A percentile compares a stretch with the other conserved stretches of the same genome.
phyloP scores from a whole-genome alignment of 2,797 vertebrate species.

The Cuculus canorus region DNA sequence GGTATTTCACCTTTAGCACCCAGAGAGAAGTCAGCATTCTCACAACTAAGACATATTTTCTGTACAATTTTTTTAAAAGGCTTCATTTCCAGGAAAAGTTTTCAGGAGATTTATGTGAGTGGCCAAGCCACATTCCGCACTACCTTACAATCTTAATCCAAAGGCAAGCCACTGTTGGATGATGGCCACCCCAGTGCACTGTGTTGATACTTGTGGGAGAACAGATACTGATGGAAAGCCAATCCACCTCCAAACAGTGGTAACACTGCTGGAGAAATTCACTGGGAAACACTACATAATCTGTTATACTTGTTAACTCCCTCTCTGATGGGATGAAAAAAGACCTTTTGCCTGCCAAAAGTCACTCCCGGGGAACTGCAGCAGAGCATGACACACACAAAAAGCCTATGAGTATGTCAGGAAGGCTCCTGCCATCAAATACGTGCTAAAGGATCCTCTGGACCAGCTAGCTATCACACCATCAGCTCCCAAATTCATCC shows the following conservation, averaged over 20 bases:
- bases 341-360: neutral
- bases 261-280: neutral
- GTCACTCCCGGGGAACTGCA: neutral
- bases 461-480: neutral
- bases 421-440: neutral
- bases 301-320: neutral
- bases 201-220: neutral
- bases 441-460: neutral
- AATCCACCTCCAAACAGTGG: neutral
- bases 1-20: neutral
- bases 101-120: neutral
- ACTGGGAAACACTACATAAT: fast-evolving
- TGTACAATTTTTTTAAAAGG: neutral
- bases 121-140: neutral
- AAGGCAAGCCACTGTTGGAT: neutral
- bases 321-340: neutral
- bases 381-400: neutral
- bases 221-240: fast-evolving
- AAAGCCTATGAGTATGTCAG: neutral
- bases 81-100: neutral
- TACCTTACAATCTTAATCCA: neutral
- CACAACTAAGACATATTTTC: neutral
- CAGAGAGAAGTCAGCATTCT: neutral
- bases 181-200: neutral
- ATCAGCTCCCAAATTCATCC: neutral